Evolutionary conservation across 2,888 invertebrate species (phyloP).

Genomic region (Quadroppia sp.): DNA sequence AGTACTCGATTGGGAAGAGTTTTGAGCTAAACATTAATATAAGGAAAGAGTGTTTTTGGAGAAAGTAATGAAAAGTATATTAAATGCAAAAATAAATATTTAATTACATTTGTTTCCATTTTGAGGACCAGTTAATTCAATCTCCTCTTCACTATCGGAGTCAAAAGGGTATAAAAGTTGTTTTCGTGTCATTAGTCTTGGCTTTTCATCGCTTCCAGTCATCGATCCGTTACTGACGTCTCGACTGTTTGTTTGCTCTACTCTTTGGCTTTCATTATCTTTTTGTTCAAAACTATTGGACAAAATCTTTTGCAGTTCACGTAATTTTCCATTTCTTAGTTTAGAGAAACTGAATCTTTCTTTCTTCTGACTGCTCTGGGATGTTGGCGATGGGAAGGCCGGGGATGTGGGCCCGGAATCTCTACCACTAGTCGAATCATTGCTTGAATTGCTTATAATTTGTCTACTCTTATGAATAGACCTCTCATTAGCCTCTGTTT

Average conservation of each 20-base stretch:
- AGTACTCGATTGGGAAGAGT: constrained; percentile 19
- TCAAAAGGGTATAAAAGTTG: constrained; percentile 84
- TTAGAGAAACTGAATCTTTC: constrained; percentile 18
- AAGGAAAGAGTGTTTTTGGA: not conserved
- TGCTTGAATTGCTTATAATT: not conserved
- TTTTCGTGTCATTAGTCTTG: constrained; percentile 70
- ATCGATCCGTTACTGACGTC: constrained; percentile 6
- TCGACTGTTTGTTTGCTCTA: not conserved
- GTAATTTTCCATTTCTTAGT: constrained; percentile 18
- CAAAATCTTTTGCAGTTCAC: constrained; percentile 13
- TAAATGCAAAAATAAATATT: not conserved
- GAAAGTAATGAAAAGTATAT: not conserved
- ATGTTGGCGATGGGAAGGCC: not conserved
- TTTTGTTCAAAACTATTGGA: constrained; percentile 1
- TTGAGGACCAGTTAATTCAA: constrained; percentile 25
- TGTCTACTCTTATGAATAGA: not conserved
- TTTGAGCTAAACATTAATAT: not conserved
- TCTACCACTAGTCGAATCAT: not conserved
- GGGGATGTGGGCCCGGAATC: not conserved
- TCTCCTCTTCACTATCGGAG: constrained; percentile 73
- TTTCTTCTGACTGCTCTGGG: not conserved
- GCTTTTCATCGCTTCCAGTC: constrained; percentile 37
- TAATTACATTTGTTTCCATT: constrained; percentile 30
- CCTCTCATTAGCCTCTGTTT: not conserved
- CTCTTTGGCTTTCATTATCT: not conserved